phyloP scores from a whole-genome alignment of 2,888 invertebrate genomes.

The Hylaea fasciaria region DNA sequence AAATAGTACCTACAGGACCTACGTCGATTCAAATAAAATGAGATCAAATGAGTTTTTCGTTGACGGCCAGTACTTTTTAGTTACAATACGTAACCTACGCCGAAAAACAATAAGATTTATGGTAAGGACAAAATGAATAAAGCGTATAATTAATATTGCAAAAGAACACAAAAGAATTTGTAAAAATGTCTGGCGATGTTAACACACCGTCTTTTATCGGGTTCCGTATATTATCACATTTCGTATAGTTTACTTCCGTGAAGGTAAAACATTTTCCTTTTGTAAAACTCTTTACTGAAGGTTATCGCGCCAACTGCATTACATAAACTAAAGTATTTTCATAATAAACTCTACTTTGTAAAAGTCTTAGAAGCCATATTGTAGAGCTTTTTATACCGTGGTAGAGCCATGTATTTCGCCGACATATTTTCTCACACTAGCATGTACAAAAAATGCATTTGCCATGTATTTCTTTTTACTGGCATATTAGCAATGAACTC shows the following conservation, averaged over 20 bases:
- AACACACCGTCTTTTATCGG: conserved; percentile 15
- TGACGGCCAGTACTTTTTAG: too few relatives aligned
- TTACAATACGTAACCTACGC: too few relatives aligned
- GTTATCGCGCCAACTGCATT: neutral
- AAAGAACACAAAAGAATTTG: conserved; percentile 1
- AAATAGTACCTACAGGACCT: too few relatives aligned
- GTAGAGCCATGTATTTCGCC: neutral
- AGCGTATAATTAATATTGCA: neutral
- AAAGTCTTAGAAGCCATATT: neutral
- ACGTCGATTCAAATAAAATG: too few relatives aligned
- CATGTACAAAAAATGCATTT: conserved; percentile 21
- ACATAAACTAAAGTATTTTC: neutral
- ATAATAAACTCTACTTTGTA: too few relatives aligned
- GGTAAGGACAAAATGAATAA: neutral
- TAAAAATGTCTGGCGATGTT: conserved; percentile 10
- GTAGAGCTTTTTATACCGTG: too few relatives aligned
- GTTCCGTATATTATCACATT: conserved; percentile 13
- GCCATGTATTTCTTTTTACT: conserved; percentile 28
- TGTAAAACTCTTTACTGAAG: neutral
- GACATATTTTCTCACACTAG: conserved; percentile 26
- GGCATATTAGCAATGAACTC: conserved; percentile 41
- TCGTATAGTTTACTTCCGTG: conserved; percentile 15
- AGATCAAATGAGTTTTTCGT: too few relatives aligned
- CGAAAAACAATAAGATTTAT: too few relatives aligned
- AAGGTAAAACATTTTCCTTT: conserved; percentile 15